phyloP scores from a whole-genome alignment of 2,113 vertebrate species.

The Sprattus sprattus region DNA sequence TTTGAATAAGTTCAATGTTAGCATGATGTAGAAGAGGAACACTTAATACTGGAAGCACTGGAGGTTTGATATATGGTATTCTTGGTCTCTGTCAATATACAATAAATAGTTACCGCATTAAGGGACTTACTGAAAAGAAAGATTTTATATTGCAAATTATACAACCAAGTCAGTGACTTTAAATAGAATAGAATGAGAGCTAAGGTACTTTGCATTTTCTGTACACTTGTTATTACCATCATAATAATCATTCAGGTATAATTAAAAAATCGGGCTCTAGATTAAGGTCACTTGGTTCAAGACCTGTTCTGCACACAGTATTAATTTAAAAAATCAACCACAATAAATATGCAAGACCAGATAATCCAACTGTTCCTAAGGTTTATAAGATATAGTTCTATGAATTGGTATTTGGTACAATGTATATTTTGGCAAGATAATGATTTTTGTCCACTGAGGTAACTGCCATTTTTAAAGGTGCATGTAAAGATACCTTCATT shows the following conservation, averaged over 20 bases:
- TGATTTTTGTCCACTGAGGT: not conserved
- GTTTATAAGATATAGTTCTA: too few relatives aligned
- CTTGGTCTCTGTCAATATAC: not conserved
- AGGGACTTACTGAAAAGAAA: not conserved
- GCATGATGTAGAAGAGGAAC: not conserved
- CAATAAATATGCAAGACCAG: not conserved
- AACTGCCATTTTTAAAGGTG: not conserved
- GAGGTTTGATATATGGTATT: not conserved
- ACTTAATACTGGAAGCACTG: not conserved
- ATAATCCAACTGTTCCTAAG: not conserved
- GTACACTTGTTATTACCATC: not conserved
- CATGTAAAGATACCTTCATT: conserved; percentile 83
- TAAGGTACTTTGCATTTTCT: not conserved
- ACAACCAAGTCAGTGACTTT: not conserved
- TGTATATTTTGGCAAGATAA: not conserved
- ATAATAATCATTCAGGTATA: not conserved
- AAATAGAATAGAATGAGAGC: not conserved
- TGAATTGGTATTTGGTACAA: not conserved
- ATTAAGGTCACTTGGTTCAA: not conserved
- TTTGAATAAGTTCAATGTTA: not conserved
- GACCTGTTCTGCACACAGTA: too few relatives aligned
- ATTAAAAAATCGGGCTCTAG: not conserved
- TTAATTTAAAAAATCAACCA: not conserved
- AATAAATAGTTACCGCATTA: not conserved
- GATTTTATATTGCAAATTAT: not conserved